Evolutionary conservation across 2,113 vertebrate species (phyloP), one percentile per base, ranked within the genome.

Genomic region (Marmota monax): DNA sequence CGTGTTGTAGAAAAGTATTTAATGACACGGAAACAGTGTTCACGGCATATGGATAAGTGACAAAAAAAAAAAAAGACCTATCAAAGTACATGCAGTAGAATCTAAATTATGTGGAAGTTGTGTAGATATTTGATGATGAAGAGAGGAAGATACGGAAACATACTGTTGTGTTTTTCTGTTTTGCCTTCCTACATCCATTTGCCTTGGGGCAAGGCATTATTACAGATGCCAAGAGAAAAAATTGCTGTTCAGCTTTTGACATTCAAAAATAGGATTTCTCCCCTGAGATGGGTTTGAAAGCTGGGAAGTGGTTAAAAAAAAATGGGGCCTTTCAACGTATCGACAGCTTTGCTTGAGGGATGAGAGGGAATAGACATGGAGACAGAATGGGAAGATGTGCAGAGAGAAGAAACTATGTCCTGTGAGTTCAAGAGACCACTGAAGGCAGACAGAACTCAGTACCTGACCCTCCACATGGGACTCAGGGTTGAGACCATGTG

Each of bases 1-100:
- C 91, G 91, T 97, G 78, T 78, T 89, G 69, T 79, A 95, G 93
- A 94, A 84, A 94, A 96, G 83, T 94, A 94, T 96, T 97, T 94
- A 97, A 97, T 95, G 86, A 95, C 86, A 94, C 72, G 65, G 92
- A 95, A 96, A 96, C 63, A 90, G 42, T 91, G 84, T 80, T 96
- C 76, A n/a, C 88, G 88, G 92, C 63, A 94, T 93, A 89, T 92
- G 87, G 92, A 79, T 95, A 96, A 96, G 93, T 92, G 83, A 96
- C 74, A 88, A 82, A 88, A 85, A 92, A 88, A 48, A 51, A 51
- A 51, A 92, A 92, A 97, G 78, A 88, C 61, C 78, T 84, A 83
- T 92, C 86, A 74, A 29, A 96, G 53, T 78, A 83, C 0, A 0
- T 86, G 91, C 42, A 32, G 17, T 58, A 86, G 91, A 96, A 96